phyloP scores from a whole-genome alignment of 1,140 invertebrate genomes.

The Atta colombica region DNA sequence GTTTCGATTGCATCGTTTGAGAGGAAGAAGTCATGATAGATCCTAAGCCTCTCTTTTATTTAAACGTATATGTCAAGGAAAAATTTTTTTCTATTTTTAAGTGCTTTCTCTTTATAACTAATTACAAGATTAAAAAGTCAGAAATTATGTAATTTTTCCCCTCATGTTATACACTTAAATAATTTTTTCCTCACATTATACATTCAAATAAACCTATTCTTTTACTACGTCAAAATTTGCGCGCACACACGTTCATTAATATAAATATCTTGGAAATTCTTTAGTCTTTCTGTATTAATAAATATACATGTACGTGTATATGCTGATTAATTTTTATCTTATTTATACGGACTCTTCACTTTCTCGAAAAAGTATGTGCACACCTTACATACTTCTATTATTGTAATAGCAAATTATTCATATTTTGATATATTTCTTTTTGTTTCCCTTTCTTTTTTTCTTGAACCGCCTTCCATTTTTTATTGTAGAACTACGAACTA shows the following conservation, averaged over 20 bases:
- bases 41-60: too few species aligned
- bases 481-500: conserved; percentile 43
- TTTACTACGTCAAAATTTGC: neutral
- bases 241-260: neutral
- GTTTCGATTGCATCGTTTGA: too few species aligned
- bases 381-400: conserved; percentile 27
- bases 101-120: neutral
- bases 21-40: too few species aligned
- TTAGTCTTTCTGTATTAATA: conserved; percentile 1
- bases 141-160: neutral
- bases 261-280: conserved; percentile 2
- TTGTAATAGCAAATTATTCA: conserved; percentile 49
- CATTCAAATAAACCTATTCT: neutral
- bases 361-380: neutral
- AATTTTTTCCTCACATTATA: neutral
- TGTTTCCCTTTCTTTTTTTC: neutral
- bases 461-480: neutral
- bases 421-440: conserved; percentile 59
- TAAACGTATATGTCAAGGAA: too few species aligned
- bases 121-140: neutral
- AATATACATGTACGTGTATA: neutral
- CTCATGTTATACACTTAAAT: neutral
- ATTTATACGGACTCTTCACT: conserved; percentile 10
- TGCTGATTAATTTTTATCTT: neutral
- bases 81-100: neutral